Evolutionary conservation across 2,888 invertebrate genomes (phyloP).

Genomic region (Escarpia spicata): DNA sequence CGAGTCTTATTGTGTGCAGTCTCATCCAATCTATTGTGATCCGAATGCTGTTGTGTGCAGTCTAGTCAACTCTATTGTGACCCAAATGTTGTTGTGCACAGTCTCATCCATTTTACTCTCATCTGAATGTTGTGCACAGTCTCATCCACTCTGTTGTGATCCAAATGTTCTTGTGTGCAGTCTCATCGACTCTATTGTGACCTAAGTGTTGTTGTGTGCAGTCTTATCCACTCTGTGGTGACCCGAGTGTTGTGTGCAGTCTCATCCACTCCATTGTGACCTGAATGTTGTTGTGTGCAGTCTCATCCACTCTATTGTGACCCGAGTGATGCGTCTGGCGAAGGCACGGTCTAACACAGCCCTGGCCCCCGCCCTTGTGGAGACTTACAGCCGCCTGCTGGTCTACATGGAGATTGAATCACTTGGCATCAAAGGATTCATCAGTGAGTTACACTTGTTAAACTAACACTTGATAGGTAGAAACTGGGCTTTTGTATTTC

Average conservation of each 20-base stretch:
- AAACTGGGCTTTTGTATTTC: neutral
- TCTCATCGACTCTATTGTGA: neutral
- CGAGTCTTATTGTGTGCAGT: neutral
- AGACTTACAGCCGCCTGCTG: conserved; percentile 90
- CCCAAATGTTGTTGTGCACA: neutral
- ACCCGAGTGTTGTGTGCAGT: conserved; percentile 46
- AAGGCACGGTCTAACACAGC: conserved; percentile 74
- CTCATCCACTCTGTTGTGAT: neutral
- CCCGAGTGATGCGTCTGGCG: conserved; percentile 88
- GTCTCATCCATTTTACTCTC: neutral
- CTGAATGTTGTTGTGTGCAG: conserved; percentile 71
- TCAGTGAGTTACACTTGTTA: conserved; percentile 72
- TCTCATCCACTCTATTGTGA: conserved; percentile 75
- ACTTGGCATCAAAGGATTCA: conserved; percentile 94
- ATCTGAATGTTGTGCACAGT: neutral
- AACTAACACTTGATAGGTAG: neutral
- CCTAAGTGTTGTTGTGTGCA: neutral
- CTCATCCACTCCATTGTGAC: conserved; percentile 75
- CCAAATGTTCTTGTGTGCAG: neutral
- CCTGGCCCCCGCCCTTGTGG: conserved; percentile 82
- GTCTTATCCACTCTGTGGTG: neutral
- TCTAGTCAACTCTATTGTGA: neutral
- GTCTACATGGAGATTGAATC: conserved; percentile 98
- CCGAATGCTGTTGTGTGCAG: neutral
- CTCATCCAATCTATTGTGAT: neutral